These are phyloP conservation scores for Electrona antarctica DNA, from an alignment of 2,113 vertebrate genomes.

Conservation along the genomic window DNA sequence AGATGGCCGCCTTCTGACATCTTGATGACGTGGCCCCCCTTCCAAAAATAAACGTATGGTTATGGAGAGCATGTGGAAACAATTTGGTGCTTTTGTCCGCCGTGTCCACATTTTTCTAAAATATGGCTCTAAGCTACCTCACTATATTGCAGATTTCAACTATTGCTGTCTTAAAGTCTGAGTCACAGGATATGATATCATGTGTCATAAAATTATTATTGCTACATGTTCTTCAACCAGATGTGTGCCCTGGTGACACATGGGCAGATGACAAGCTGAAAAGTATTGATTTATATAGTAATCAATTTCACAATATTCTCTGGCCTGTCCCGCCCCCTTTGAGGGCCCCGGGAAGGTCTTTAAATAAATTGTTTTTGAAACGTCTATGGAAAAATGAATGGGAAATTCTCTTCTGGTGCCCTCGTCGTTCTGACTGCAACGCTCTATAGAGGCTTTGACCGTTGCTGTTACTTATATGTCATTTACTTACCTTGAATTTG, in stretches of 20 bases:
- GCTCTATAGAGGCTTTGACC: constrained; percentile 2
- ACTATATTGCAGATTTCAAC: neutral
- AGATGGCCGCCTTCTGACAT: too few species aligned
- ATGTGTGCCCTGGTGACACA: constrained; percentile 30
- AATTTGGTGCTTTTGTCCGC: too few species aligned
- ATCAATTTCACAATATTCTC: neutral
- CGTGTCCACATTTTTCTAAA: too few species aligned
- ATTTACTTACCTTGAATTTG: neutral
- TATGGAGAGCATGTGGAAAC: too few species aligned
- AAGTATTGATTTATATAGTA: constrained; percentile 2
- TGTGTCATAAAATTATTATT: constrained; percentile 5
- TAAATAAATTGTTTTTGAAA: too few species aligned
- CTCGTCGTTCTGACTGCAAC: neutral
- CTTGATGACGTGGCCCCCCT: too few species aligned
- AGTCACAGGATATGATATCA: neutral
- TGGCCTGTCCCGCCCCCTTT: neutral
- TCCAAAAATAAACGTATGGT: too few species aligned
- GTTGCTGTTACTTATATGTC: neutral
- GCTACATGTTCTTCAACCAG: constrained; percentile 10
- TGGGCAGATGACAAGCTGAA: constrained; percentile 20
- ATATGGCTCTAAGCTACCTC: neutral
- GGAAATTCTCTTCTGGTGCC: too few species aligned
- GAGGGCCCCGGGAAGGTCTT: too few species aligned
- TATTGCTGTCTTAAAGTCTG: neutral
- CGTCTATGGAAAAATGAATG: too few species aligned